Evolutionary conservation across 2,888 invertebrate genomes (phyloP), one percentile per base, ranked within the genome.

Genomic region (Temnothorax ravouxi): DNA sequence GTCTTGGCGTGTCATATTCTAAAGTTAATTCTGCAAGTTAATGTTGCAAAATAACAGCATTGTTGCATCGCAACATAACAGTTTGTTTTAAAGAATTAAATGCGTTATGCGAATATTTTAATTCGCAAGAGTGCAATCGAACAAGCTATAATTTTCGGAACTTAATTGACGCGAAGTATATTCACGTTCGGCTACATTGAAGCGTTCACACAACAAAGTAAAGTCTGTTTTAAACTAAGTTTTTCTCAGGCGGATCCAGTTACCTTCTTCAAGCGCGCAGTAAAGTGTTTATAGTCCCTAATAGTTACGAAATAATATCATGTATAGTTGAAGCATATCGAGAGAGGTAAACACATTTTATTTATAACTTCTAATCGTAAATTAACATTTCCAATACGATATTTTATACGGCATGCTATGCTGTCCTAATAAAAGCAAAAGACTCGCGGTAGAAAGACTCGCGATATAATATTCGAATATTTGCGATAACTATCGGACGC

Each of bases 21-120:
- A 9, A 71, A 38, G 13, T 21, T 21, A 52, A 69, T 34, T 52
- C 11, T 3, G 3, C 18, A 34, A 34, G 11, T 38, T 61, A 62
- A 62, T 21, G 38, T 3, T 52, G n/a, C 8, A 34, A 71, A 52
- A 54, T 38, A 52, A 15, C 47, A 4, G 15, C 4, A 47, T 47
- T 47, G 15, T 15, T 15, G 50, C 18, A 18, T 50, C 18, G 38
- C 54, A 47, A 15, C 29, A 29, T 15, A 15, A 47, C 15, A 21
- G 11, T 54, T 54, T 54, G 54, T 54, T 71, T 38, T 15, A n/a
- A 71, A 71, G 34, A 71, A 71, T 54, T 71, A 21, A 41, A 72
- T 15, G 52, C 15, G 34, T 15, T 8, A 21, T n/a, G 29, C n/a
- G 52, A 34, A 34, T 34, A 38, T 54, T 72, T 72, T 3, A 21